phyloP scores from a whole-genome alignment of 2,888 invertebrate genomes.

The Selenia dentaria region DNA sequence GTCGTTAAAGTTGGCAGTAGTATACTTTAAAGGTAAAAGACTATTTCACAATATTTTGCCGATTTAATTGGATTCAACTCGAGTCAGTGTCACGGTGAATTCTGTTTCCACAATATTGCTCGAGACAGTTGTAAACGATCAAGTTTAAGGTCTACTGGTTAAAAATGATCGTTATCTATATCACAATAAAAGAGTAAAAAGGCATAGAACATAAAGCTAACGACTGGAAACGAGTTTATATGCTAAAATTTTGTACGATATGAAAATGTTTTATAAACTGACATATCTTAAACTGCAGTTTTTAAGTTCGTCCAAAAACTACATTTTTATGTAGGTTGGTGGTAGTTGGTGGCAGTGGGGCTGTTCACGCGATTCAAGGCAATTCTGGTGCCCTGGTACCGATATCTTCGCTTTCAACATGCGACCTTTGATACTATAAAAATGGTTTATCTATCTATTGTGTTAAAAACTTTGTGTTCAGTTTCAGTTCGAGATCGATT shows the following conservation, averaged over 20 bases:
- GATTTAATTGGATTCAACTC: conserved; percentile 1
- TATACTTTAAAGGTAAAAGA: no score
- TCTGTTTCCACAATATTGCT: conserved; percentile 5
- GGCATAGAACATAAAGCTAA: no score
- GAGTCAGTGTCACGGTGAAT: conserved; percentile 5
- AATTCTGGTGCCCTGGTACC: conserved; percentile 70
- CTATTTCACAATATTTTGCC: no score
- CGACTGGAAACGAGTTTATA: no score
- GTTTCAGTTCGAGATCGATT: conserved; percentile 3
- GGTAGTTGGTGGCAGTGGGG: conserved; percentile 36
- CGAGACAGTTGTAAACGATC: conserved; percentile 14
- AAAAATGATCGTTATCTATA: neutral
- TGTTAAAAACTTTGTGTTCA: conserved; percentile 22
- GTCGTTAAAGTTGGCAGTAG: no score
- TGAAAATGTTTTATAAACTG: no score
- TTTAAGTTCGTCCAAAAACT: conserved; percentile 29
- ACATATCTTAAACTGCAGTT: conserved; percentile 14
- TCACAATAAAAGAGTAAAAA: no score
- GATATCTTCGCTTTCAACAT: conserved; percentile 62
- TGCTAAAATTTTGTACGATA: no score
- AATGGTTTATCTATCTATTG: conserved; percentile 32
- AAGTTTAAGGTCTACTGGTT: conserved; percentile 17
- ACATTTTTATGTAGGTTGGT: conserved; percentile 30
- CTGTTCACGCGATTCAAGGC: conserved; percentile 67
- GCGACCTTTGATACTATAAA: conserved; percentile 68